phyloP scores from a whole-genome alignment of 2,113 vertebrate genomes.

The Acanthisitta chloris region DNA sequence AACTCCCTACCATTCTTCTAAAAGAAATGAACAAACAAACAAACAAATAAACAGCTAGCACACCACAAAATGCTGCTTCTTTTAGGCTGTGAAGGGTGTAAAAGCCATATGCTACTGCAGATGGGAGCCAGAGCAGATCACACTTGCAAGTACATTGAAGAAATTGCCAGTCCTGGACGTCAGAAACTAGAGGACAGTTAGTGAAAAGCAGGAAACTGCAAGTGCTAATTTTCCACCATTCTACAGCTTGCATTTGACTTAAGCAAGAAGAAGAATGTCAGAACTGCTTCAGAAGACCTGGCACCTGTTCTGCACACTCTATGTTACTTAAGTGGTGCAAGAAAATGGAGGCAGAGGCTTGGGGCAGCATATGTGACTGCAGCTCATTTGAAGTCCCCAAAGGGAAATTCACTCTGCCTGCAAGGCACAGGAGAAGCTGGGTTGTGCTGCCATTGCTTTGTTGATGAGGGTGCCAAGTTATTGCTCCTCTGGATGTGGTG shows the following conservation, averaged over 20 bases:
- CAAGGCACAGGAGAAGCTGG: background rate
- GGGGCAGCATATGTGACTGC: background rate
- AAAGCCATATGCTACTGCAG: background rate
- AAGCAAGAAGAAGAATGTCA: background rate
- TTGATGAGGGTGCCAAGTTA: background rate
- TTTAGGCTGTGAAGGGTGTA: background rate
- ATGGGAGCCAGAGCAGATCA: background rate
- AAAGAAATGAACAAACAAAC: background rate
- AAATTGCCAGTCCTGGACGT: background rate
- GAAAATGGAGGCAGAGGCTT: background rate
- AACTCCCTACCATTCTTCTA: too few species aligned
- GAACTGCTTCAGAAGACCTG: background rate
- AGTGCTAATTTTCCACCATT: background rate
- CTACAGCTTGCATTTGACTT: background rate
- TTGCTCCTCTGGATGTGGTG: background rate
- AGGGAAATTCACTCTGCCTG: background rate
- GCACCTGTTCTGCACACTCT: background rate
- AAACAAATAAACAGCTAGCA: background rate
- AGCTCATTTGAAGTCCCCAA: background rate
- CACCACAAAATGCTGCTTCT: background rate
- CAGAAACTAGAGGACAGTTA: background rate
- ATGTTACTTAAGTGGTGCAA: background rate
- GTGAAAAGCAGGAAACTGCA: background rate
- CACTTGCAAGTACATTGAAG: background rate
- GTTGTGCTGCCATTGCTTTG: background rate